Percentiles rank a stretch among this genome's conserved stretches.
Conservation (phyloP, 2,888 invertebrate genomes). For the Cantharis flavilabris region DNA sequence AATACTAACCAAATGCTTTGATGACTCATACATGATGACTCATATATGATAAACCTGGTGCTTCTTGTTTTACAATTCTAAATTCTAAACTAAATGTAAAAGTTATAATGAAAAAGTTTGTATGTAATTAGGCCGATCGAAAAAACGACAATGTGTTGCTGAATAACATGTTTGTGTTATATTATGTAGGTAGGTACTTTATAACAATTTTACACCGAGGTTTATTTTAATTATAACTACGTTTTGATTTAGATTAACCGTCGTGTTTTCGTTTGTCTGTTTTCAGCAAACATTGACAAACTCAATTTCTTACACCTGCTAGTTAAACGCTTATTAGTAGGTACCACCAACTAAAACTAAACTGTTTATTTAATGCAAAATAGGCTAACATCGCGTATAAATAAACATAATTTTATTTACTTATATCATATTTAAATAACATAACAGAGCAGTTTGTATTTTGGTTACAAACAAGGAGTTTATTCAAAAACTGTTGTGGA, state of each 20-base stretch:
- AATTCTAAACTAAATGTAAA: no score
- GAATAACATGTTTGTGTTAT: neutral
- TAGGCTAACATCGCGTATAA: neutral
- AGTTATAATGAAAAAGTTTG: neutral
- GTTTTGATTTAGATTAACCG: conserved; percentile 26
- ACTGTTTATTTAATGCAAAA: conserved; percentile 5
- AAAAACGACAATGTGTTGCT: neutral
- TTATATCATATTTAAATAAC: neutral
- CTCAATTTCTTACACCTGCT: conserved; percentile 6
- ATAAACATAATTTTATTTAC: neutral
- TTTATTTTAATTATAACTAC: conserved; percentile 34
- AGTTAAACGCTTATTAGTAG: conserved; percentile 2
- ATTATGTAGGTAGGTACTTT: neutral
- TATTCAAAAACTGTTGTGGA: neutral
- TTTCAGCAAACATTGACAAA: conserved; percentile 23
- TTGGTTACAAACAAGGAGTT: neutral
- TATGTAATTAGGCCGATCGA: neutral
- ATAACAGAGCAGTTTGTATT: neutral
- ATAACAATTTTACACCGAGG: conserved; percentile 12
- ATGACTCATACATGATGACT: no score
- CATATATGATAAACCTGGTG: no score
- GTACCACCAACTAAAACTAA: neutral
- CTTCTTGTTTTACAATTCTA: no score
- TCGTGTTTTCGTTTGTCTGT: conserved; percentile 20
- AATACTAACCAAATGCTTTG: no score